Evolutionary conservation across 2,797 vertebrate species (phyloP).

Genomic region (Octomys mimax): DNA sequence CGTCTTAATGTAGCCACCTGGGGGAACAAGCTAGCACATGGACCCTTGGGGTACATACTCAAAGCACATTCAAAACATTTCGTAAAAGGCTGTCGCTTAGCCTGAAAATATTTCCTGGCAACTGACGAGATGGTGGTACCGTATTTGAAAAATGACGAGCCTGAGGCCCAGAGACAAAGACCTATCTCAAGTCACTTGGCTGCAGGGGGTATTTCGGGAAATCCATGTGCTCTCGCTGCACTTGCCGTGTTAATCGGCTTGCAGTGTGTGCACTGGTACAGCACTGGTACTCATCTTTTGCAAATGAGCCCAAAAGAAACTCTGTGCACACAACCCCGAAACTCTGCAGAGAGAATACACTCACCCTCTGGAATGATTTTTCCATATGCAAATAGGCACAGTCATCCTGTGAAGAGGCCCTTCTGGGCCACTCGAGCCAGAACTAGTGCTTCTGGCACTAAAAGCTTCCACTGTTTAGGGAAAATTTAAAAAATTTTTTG

Average conservation of each 20-base stretch:
- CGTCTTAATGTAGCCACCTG: neutral
- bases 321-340: slow-evolving; percentile 46
- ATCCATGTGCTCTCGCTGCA: neutral
- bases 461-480: slow-evolving; percentile 66
- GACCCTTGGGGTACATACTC: neutral
- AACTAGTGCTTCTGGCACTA: slow-evolving; percentile 64
- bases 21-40: neutral
- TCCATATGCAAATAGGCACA: slow-evolving; percentile 72
- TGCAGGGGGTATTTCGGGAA: neutral
- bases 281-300: slow-evolving; percentile 12
- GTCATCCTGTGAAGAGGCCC: slow-evolving; percentile 65
- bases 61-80: neutral
- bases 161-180: neutral
- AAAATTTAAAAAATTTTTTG: slow-evolving; percentile 64
- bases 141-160: slow-evolving; percentile 8
- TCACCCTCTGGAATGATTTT: slow-evolving; percentile 43
- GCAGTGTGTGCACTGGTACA: neutral
- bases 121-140: neutral
- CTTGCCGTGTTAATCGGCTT: neutral
- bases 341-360: slow-evolving; percentile 30
- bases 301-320: slow-evolving; percentile 38
- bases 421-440: slow-evolving; percentile 31
- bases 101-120: slow-evolving; percentile 20
- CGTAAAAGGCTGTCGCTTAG: neutral
- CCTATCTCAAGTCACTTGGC: neutral